Evolutionary conservation across 1,140 invertebrate genomes (phyloP).

Genomic region (Lysiphlebus fabarum): DNA sequence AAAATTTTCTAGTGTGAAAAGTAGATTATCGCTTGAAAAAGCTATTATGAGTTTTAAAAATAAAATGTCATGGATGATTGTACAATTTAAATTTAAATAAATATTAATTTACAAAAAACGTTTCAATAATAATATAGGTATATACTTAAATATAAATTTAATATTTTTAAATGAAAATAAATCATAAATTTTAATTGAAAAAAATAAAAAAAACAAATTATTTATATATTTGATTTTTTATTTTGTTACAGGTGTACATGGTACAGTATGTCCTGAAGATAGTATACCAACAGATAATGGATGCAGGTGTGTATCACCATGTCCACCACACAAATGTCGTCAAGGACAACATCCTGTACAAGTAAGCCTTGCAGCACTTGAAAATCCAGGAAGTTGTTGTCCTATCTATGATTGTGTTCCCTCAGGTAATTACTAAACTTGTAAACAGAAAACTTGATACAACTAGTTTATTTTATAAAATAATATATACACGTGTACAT

Average conservation of each 20-base stretch:
- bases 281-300: slow-evolving; percentile 43
- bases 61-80: no score
- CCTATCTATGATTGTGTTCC: slow-evolving; percentile 44
- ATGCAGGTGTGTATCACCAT: slow-evolving; percentile 45
- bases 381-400: slow-evolving; percentile 44
- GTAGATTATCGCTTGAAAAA: no score
- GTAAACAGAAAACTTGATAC: slow-evolving; percentile 21
- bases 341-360: slow-evolving; percentile 37
- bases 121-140: background rate
- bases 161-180: background rate
- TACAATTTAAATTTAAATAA: no score
- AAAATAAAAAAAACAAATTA: no score
- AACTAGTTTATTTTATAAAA: slow-evolving; percentile 18
- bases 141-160: no score
- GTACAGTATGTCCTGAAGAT: slow-evolving; percentile 42
- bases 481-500: no score
- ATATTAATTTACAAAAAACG: background rate
- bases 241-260: slow-evolving; percentile 30
- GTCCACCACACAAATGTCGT: slow-evolving; percentile 41
- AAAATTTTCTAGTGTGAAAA: slow-evolving; percentile 8
- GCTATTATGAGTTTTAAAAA: no score
- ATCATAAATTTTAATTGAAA: no score
- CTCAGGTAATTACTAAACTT: slow-evolving; percentile 39
- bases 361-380: slow-evolving; percentile 34
- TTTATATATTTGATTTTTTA: slow-evolving; percentile 2